phyloP scores from a whole-genome alignment of 1,140 invertebrate genomes.

The Amyelois transitella region DNA sequence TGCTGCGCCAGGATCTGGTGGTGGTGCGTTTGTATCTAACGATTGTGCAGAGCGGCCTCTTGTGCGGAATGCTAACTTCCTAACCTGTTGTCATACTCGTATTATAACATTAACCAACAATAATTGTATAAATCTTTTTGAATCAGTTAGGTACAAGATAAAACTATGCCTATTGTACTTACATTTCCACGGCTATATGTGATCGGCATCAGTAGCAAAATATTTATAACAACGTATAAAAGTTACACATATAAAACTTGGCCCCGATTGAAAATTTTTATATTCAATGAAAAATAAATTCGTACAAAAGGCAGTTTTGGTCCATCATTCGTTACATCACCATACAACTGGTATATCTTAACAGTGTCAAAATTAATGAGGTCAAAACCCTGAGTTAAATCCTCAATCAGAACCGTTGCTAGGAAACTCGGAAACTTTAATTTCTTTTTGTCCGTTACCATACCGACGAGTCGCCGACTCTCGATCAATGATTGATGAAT shows the following conservation, averaged over 20 bases:
- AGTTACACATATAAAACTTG: conserved; percentile 33
- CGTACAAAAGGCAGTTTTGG: conserved; percentile 60
- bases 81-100: conserved; percentile 39
- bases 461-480: background rate
- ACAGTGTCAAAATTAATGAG: background rate
- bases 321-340: too few species aligned
- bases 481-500: background rate
- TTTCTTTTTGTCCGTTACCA: background rate
- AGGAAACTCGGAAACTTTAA: background rate
- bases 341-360: too few species aligned
- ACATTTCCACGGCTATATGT: conserved; percentile 68
- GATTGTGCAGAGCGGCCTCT: conserved; percentile 67
- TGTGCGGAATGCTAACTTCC: conserved; percentile 61
- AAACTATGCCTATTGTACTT: conserved; percentile 29
- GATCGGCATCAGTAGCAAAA: conserved; percentile 59
- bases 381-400: too few species aligned
- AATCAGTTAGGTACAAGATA: too few species aligned
- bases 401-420: background rate
- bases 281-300: conserved; percentile 56
- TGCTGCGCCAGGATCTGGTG: conserved; percentile 37
- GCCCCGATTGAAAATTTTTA: conserved; percentile 40
- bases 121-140: too few species aligned
- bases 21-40: conserved; percentile 47
- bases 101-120: too few species aligned
- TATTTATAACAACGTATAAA: conserved; percentile 25